phyloP scores from a whole-genome alignment of 1,140 invertebrate species.

The Idris sp. region DNA sequence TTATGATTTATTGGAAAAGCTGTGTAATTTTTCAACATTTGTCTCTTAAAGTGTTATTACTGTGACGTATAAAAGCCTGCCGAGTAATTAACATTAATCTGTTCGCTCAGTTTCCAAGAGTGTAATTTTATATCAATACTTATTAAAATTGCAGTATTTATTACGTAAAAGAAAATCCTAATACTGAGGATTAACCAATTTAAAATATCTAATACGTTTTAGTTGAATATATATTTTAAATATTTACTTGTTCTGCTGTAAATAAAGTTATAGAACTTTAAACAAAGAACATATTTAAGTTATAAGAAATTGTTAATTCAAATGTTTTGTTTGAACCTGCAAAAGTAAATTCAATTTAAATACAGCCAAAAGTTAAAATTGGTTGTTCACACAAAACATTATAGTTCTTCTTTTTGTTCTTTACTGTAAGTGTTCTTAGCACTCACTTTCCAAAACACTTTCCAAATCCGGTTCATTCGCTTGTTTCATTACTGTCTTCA shows the following conservation, averaged over 20 bases:
- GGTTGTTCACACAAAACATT: slow-evolving; percentile 13
- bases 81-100: slow-evolving; percentile 13
- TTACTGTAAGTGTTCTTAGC: slow-evolving; percentile 23
- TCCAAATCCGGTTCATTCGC: slow-evolving; percentile 55
- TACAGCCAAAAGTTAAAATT: background rate
- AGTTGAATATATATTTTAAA: no score
- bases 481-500: slow-evolving; percentile 44
- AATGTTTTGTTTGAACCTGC: no score
- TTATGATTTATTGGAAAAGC: no score
- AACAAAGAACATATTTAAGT: no score
- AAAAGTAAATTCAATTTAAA: background rate
- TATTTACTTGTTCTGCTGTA: no score
- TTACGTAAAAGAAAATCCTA: slow-evolving; percentile 8
- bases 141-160: slow-evolving; percentile 8
- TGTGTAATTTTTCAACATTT: background rate
- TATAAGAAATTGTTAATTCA: no score
- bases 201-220: no score
- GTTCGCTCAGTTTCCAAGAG: background rate
- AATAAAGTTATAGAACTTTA: no score
- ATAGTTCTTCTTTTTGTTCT: slow-evolving; percentile 28
- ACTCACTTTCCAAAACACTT: slow-evolving; percentile 60
- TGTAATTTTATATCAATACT: slow-evolving; percentile 13
- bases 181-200: background rate
- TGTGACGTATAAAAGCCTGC: slow-evolving; percentile 9
- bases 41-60: slow-evolving; percentile 2